Evolutionary conservation across 2,113 vertebrate species (phyloP), one percentile per base, ranked within the genome.

Genomic region (Rhea pennata): DNA sequence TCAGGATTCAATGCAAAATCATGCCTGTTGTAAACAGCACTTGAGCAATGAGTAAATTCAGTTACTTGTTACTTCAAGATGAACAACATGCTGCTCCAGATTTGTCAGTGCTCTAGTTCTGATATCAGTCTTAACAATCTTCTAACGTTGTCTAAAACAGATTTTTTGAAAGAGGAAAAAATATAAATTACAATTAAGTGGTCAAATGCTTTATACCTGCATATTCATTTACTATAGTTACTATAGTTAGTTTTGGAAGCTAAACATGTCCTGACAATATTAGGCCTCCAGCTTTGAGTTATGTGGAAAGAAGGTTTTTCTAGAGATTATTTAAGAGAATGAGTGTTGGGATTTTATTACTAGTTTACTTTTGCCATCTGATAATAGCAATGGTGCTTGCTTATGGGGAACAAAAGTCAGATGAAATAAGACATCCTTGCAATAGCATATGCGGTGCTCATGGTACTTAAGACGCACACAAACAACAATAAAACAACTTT

Each of bases 401-500:
- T 89, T 97, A 61, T 90, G 91, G 89, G 77, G 82, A 96, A 92
- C 83, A 97, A 96, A 96, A 98, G 83, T 95, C 97, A 62, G 69
- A 96, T 95, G 93, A 93, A 97, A 54, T 92, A 98, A 95, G 94
- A 93, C 94, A 95, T 97, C 77, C 93, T 94, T 92, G 96, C 95
- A 97, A 93, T 64, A 95, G 62, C n/a, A 40, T 95, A 86, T 92
- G 88, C 77, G 97, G 89, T 92, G 95, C 96, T 97, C 97, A 92
- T 92, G 95, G 96, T 91, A 78, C 96, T 97, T 96, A 94, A 96
- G 95, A 96, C 59, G 95, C 92, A 97, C 90, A 95, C 39, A 39
- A 97, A 77, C 95, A 97, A 97, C 94, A 96, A 96, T 97, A 89
- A 97, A 97, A 96, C 96, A 97, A 93, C 97, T 83, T 85, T 90